phyloP scores from a whole-genome alignment of 2,888 invertebrate species.

The Zygothrica quintamaculata region DNA sequence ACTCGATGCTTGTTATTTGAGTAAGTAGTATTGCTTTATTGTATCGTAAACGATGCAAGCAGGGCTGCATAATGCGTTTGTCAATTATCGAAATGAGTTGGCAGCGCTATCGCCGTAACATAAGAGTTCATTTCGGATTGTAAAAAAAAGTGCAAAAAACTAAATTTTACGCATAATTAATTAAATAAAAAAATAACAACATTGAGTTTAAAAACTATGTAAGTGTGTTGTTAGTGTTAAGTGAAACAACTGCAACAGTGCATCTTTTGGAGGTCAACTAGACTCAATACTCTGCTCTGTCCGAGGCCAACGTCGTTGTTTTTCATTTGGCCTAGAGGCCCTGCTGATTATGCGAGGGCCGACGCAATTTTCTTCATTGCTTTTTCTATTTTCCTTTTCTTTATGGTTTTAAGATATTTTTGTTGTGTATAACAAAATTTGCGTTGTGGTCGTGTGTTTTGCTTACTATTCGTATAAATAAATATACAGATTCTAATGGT shows the following conservation, averaged over 20 bases:
- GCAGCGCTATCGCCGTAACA: conserved; percentile 56
- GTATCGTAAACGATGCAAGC: conserved; percentile 4
- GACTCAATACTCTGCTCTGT: conserved; percentile 24
- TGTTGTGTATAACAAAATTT: conserved; percentile 1
- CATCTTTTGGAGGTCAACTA: conserved; percentile 32
- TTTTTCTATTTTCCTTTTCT: conserved; percentile 36
- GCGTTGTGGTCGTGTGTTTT: no score
- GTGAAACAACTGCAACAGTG: not conserved
- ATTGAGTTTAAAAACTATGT: conserved; percentile 51
- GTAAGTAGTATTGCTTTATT: not conserved
- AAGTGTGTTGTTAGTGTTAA: conserved; percentile 56
- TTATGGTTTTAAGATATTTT: conserved; percentile 1
- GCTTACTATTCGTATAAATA: no score
- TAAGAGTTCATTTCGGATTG: conserved; percentile 62
- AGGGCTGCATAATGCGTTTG: conserved; percentile 35
- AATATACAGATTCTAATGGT: conserved; percentile 20
- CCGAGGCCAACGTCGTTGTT: conserved; percentile 34
- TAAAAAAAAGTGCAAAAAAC: conserved; percentile 58
- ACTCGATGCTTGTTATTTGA: not conserved
- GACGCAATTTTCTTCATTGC: conserved; percentile 39
- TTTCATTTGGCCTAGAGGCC: conserved; percentile 31
- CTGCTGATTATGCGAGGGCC: conserved; percentile 53
- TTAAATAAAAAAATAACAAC: conserved; percentile 48
- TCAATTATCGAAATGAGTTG: conserved; percentile 37
- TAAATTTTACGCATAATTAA: conserved; percentile 61